Percentiles rank a stretch among this genome's conserved stretches.
Conservation (phyloP, 2,797 vertebrate species). For the Microhierax caerulescens region DNA sequence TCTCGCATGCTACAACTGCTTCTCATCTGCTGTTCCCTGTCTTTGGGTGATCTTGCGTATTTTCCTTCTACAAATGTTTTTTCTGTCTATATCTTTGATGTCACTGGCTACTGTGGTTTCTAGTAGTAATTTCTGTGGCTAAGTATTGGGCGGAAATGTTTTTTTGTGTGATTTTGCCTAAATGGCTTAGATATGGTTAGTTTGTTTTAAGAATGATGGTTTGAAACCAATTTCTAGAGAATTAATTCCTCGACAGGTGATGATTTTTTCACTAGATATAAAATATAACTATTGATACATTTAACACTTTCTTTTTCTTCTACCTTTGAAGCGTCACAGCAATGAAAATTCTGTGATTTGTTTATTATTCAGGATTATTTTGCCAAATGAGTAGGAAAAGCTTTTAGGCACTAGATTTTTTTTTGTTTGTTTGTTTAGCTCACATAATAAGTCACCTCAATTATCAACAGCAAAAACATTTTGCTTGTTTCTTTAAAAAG, state of each 20-base stretch:
- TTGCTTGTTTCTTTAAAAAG: not conserved
- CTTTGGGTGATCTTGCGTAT: not conserved
- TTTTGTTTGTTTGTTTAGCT: not conserved
- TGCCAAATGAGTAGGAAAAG: not conserved
- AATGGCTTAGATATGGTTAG: not conserved
- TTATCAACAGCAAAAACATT: not conserved
- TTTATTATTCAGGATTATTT: not conserved
- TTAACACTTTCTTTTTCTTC: not conserved
- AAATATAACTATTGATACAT: not conserved
- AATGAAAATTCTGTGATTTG: not conserved
- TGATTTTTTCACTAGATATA: not conserved
- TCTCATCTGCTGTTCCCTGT: not conserved
- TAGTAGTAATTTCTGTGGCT: not conserved
- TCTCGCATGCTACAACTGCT: not conserved
- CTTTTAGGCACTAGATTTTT: not conserved
- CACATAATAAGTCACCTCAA: not conserved
- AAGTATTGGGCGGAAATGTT: accelerated
- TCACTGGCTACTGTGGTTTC: not conserved
- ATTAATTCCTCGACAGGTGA: not conserved
- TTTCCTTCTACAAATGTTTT: not conserved
- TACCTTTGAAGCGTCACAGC: not conserved
- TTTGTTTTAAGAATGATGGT: not conserved
- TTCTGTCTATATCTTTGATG: not conserved
- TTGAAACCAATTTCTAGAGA: not conserved
- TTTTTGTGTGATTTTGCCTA: not conserved